phyloP scores from a whole-genome alignment of 1,140 invertebrate species.

The Akabosia matsudoensis region DNA sequence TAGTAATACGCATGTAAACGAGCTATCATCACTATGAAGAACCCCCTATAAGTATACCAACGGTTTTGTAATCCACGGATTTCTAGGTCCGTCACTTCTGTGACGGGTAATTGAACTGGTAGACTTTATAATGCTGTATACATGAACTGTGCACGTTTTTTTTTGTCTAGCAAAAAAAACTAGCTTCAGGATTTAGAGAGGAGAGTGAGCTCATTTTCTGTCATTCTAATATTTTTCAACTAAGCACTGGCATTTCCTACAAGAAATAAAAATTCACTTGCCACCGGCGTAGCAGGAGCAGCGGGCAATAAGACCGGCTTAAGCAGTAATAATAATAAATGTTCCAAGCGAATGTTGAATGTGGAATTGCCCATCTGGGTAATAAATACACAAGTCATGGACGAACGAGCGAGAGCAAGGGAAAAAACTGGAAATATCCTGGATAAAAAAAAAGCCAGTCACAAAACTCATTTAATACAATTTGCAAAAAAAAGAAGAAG shows the following conservation, averaged over 20 bases:
- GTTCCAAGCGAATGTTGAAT: background rate
- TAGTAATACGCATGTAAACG: too few species aligned
- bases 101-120: too few species aligned
- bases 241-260: background rate
- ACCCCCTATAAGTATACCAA: too few species aligned
- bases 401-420: background rate
- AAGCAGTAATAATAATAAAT: slow-evolving; percentile 4
- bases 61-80: too few species aligned
- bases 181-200: background rate
- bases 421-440: background rate
- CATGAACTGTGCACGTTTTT: background rate
- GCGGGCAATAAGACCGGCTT: too few species aligned
- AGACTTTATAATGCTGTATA: too few species aligned
- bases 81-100: too few species aligned
- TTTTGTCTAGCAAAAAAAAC: background rate
- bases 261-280: background rate
- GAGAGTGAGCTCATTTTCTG: background rate
- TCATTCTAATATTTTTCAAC: background rate
- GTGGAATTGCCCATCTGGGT: slow-evolving; percentile 15
- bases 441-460: background rate
- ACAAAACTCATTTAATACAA: slow-evolving; percentile 1
- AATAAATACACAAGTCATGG: slow-evolving; percentile 19
- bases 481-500: background rate
- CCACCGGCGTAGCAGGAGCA: background rate
- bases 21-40: too few species aligned